A percentile compares a stretch with the other conserved stretches of the same genome.
These are phyloP conservation scores for Eudorcas thomsonii DNA, from an alignment of 2,113 vertebrate species.

Conservation along the genomic window DNA sequence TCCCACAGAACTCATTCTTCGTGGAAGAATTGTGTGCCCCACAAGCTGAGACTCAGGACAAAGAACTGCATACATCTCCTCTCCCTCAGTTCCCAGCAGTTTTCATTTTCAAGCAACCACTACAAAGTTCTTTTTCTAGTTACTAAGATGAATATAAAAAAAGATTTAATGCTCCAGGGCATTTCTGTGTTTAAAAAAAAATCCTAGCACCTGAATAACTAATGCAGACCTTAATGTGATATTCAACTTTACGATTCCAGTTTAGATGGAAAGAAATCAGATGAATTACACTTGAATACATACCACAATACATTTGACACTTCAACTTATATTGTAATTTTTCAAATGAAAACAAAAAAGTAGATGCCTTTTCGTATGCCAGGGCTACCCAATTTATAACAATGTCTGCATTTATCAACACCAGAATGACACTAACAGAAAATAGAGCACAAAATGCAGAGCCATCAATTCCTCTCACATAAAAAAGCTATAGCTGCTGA, in stretches of 20 bases:
- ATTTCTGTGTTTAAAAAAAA: constrained; percentile 37
- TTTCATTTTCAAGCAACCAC: constrained; percentile 64
- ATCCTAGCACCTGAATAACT: constrained; percentile 63
- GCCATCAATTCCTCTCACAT: not conserved
- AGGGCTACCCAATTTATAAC: not conserved
- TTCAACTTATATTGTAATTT: constrained; percentile 23
- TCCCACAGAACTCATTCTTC: constrained; percentile 63
- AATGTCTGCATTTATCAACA: constrained; percentile 25
- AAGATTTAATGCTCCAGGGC: constrained; percentile 56
- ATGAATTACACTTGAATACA: constrained; percentile 45
- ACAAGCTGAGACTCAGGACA: constrained; percentile 61
- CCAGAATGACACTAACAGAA: constrained; percentile 11
- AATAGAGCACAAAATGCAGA: not conserved
- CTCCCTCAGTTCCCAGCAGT: constrained; percentile 52
- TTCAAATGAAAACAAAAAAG: constrained; percentile 49
- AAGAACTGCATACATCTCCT: constrained; percentile 36
- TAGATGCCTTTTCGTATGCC: not conserved
- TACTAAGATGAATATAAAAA: constrained; percentile 59
- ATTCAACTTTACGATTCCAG: constrained; percentile 52
- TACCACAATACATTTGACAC: constrained; percentile 49
- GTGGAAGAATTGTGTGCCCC: constrained; percentile 43
- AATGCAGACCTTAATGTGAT: constrained; percentile 60
- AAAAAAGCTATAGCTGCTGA: not conserved
- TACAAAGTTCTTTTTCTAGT: constrained; percentile 70
- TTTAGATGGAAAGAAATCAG: constrained; percentile 39